Percentiles rank a stretch among this genome's conserved stretches.
Conservation (phyloP, 2,888 invertebrate species). For the Mythimna ferrago region DNA sequence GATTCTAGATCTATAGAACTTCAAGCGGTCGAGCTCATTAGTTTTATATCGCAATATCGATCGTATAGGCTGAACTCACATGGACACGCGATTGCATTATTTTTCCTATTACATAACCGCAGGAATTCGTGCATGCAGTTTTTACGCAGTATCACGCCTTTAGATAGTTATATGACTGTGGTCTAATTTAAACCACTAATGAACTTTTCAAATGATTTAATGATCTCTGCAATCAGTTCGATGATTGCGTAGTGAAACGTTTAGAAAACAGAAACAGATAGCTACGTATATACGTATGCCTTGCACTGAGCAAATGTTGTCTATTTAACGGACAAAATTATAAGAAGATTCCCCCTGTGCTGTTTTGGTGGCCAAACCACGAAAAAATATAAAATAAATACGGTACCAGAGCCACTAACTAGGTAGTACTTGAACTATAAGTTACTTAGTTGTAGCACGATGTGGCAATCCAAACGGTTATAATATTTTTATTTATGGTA, state of each 20-base stretch:
- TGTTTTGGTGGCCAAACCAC: no score
- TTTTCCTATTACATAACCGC: conserved; percentile 50
- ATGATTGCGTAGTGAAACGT: not conserved
- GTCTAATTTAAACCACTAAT: conserved; percentile 26
- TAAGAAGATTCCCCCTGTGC: no score
- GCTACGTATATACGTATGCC: no score
- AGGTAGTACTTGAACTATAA: no score
- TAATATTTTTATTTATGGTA: not conserved
- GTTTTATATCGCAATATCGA: conserved; percentile 41
- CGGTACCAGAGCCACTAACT: no score
- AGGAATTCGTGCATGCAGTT: conserved; percentile 28
- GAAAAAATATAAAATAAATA: no score
- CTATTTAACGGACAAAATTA: no score
- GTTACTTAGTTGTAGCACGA: not conserved
- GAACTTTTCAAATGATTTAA: conserved; percentile 24
- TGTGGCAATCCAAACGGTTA: not conserved
- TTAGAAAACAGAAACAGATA: conserved; percentile 5
- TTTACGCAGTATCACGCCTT: conserved; percentile 29
- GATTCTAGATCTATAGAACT: conserved; percentile 11
- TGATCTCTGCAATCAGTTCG: conserved; percentile 4
- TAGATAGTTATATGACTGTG: not conserved
- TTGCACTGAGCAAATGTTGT: no score
- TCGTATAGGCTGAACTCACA: conserved; percentile 24
- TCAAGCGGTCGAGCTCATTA: conserved; percentile 37
- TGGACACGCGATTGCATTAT: conserved; percentile 43